Base-by-base conservation (phyloP, 2,113 vertebrate genomes). In the Gallinago jamesoni region DNA sequence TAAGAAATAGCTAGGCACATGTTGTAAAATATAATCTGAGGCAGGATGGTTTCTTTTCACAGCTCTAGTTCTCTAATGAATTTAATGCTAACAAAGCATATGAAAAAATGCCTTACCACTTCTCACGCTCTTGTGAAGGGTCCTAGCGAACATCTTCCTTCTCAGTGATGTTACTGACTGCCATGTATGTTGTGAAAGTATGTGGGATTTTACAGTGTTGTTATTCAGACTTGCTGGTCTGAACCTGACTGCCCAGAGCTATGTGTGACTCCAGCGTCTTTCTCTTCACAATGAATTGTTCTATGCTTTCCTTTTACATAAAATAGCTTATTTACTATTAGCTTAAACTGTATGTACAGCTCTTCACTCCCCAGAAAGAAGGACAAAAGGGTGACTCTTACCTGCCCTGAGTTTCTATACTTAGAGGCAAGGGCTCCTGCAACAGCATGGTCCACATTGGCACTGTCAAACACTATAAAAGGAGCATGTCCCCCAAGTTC, bases 381-480 rank as follows among this genome's bases (percentile, higher is more conserved):
- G 8, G 24, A 62, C 45, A 57, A 59, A 47, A 85, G 4, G 6
- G 14, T 77, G 77, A 30, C 24, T 76, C 97, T 96, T 85, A 99
- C 99, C 98, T 99, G 99, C 9, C 99, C 99, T 1, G 99, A 98
- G 96, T 99, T 99, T 96, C 99, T 98, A 45, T 99, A 99, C 94
- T 99, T 99, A 14, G 99, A 99, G 4, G 72, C 98, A 97, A 99
- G 98, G 35, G 99, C 99, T 69, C 99, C 99, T 10, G 84, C 95
- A 3, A 99, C 99, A 7, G 99, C 99, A 57, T 50, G 94, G 96
- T 99, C 99, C 41, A 99, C 96, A 0, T 99, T 95, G 3, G 99
- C 99, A 0, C 99, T 99, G 97, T 99, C 98, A 27, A 99, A 99
- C n/a, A 99, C 99, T 2, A 99, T 99, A 96, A 99, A 99, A 2